phyloP scores from a whole-genome alignment of 2,113 vertebrate genomes.

The Pipa parva region DNA sequence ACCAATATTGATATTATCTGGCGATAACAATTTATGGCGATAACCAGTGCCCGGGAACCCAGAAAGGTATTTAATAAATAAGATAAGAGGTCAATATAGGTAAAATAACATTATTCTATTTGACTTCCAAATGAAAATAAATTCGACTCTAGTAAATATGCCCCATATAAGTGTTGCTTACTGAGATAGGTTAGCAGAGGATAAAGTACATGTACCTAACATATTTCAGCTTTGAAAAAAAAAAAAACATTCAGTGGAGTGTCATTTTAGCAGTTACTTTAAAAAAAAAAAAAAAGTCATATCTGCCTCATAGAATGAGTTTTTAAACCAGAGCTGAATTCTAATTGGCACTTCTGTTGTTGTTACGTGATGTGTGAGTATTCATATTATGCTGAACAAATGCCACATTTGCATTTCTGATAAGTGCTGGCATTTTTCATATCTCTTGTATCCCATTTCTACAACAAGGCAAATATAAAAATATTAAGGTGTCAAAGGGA shows the following conservation, averaged over 20 bases:
- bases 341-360: conserved; percentile 62
- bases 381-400: conserved; percentile 68
- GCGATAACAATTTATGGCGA: too few species aligned
- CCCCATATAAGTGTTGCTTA: neutral
- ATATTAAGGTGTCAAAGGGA: too few species aligned
- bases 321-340: conserved; percentile 57
- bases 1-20: too few species aligned
- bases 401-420: conserved; percentile 74
- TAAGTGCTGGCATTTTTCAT: conserved; percentile 59
- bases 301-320: conserved; percentile 59
- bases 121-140: too few species aligned
- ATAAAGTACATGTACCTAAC: conserved; percentile 41
- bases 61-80: too few species aligned
- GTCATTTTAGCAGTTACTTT: conserved; percentile 47
- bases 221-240: conserved; percentile 55
- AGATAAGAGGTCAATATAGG: too few species aligned
- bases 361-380: conserved; percentile 58
- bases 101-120: too few species aligned
- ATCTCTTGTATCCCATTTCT: conserved; percentile 49
- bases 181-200: conserved; percentile 42
- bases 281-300: conserved; percentile 44
- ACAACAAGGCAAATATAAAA: conserved; percentile 53
- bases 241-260: conserved; percentile 52
- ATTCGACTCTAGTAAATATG: too few species aligned
- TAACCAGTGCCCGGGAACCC: too few species aligned